Evolutionary conservation across 2,113 vertebrate genomes (phyloP).

Genomic region (Lanius ludovicianus): DNA sequence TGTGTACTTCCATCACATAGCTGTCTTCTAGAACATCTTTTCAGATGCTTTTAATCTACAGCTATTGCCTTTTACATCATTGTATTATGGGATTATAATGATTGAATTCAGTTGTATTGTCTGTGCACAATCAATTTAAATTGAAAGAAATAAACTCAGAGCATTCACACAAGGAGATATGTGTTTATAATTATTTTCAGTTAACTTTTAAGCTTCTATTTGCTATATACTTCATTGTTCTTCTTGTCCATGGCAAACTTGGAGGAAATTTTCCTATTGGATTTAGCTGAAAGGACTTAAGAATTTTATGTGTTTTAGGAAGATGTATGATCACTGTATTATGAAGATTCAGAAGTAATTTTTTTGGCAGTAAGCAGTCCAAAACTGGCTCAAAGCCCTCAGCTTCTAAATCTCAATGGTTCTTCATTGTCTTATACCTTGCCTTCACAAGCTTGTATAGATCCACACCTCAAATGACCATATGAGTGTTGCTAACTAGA

Average conservation of each 20-base stretch:
- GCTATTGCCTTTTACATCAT: not conserved
- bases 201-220: constrained; percentile 18
- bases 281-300: not conserved
- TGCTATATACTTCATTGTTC: not conserved
- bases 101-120: not conserved
- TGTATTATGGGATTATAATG: not conserved
- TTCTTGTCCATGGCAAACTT: not conserved
- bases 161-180: not conserved
- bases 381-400: not conserved
- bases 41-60: not conserved
- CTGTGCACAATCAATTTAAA: not conserved
- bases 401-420: not conserved
- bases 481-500: not conserved
- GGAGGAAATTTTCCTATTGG: not conserved
- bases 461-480: not conserved
- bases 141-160: not conserved
- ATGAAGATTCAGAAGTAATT: not conserved
- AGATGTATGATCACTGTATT: not conserved
- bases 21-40: not conserved
- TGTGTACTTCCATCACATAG: not conserved
- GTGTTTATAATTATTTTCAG: not conserved
- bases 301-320: not conserved
- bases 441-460: not conserved
- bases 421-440: not conserved
- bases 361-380: not conserved